Percentiles rank a stretch among this genome's conserved stretches.
Conservation (phyloP, 2,113 vertebrate species). For the Gavia stellata region DNA sequence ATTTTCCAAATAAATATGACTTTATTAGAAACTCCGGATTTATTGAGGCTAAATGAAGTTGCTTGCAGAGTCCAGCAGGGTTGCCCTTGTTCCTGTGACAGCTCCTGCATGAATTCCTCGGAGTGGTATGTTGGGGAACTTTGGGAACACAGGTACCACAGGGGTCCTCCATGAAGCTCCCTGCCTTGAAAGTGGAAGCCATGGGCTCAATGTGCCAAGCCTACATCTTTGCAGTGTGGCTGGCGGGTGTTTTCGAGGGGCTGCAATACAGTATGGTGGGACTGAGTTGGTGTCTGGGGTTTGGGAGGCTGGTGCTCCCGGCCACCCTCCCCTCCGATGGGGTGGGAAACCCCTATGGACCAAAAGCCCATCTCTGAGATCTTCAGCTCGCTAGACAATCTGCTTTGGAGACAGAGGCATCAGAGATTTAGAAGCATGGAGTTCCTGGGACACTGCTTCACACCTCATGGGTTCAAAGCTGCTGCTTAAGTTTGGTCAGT, state of each 20-base stretch:
- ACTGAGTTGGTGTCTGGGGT: background rate
- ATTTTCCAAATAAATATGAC: background rate
- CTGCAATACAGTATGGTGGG: too few species aligned
- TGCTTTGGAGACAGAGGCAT: background rate
- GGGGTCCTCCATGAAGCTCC: background rate
- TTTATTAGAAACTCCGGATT: background rate
- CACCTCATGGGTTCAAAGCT: background rate
- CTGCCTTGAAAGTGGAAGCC: rapidly evolving
- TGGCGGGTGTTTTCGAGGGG: background rate
- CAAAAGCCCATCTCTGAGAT: background rate
- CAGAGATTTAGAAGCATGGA: background rate
- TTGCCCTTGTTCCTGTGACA: background rate
- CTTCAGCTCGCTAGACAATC: background rate
- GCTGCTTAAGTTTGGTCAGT: background rate
- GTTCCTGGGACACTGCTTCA: rapidly evolving
- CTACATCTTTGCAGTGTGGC: background rate
- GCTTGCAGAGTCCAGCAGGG: rapidly evolving
- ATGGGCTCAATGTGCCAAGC: rapidly evolving
- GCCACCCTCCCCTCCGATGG: background rate
- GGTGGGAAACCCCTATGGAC: rapidly evolving
- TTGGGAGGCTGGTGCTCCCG: background rate
- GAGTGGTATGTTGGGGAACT: rapidly evolving
- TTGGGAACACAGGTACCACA: background rate
- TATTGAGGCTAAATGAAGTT: background rate
- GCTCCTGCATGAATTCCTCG: background rate